Evolutionary conservation across 2,888 invertebrate genomes (phyloP), one percentile per base, ranked within the genome.

Genomic region (Trachelus stipa): DNA sequence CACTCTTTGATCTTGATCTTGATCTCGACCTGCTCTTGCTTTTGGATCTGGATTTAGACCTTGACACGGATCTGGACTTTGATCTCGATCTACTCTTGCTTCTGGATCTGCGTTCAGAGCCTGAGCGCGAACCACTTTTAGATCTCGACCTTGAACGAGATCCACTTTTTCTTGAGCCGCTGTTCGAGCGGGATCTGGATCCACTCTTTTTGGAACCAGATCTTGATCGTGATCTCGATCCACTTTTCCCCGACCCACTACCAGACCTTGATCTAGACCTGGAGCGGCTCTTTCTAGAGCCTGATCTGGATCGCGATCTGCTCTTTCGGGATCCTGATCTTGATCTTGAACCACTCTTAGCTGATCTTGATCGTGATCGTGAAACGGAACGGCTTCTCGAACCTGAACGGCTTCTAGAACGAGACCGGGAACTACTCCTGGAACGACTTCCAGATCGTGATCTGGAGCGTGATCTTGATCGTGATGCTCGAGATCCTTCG

Each of bases 401-500:
- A 56, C 86, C 80, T 12, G 91, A 93, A 34, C 92, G 91, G 77
- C 92, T 92, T 74, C 85, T 89, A 86, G 83, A 90, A 73, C 89
- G 86, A 85, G 90, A 89, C 23, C 83, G 79, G 1, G 88, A 86
- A 34, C 80, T 82, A 37, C 85, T 85, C 76, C 83, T 83, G 4
- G 88, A 87, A 34, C 86, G 87, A 35, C 87, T 88, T 74, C 85
- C 81, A 23, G 90, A 90, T 31, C 88, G 84, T 0, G 87, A 90
- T 76, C 83, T 80, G 4, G 90, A 91, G 75, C 88, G 85, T 12
- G 87, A 89, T 80, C 82, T 81, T 1, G 87, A 87, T 73, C 85
- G 82, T 15, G 86, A 88, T 78, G 83, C 88, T 90, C 93, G 93
- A 83, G 89, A 94, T 91, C 84, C 93, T 76, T 94, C 95, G 0